These are phyloP conservation scores for Odocoileus hemionus DNA, from an alignment of 2,113 vertebrate genomes.

Conservation along the genomic window DNA sequence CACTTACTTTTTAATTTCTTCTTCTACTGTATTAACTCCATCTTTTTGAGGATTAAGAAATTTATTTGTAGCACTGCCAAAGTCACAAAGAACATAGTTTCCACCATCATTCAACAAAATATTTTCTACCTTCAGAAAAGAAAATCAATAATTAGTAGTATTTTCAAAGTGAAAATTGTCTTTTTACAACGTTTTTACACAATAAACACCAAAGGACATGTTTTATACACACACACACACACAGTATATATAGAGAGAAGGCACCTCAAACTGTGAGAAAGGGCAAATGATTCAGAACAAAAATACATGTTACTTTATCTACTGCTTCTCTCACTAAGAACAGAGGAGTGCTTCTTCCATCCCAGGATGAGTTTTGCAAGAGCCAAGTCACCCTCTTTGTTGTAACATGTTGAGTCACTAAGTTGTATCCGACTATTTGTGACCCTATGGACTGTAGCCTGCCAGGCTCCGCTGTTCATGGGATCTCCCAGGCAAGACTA, in stretches of 20 bases:
- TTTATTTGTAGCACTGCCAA: slow-evolving; percentile 96
- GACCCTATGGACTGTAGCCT: background rate
- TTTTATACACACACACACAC: background rate
- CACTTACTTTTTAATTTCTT: slow-evolving; percentile 97
- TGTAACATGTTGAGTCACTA: background rate
- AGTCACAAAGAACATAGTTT: slow-evolving; percentile 97
- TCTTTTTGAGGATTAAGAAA: slow-evolving; percentile 93
- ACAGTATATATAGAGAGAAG: fast-evolving
- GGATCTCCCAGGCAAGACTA: background rate
- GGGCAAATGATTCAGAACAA: background rate
- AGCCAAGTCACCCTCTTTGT: background rate
- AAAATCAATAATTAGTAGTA: slow-evolving; percentile 38
- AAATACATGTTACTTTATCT: background rate
- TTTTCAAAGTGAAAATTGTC: slow-evolving; percentile 42
- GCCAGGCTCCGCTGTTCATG: background rate
- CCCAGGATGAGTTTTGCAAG: background rate
- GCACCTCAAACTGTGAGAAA: background rate
- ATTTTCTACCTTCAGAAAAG: slow-evolving; percentile 92
- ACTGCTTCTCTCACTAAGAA: background rate
- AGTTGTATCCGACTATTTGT: background rate
- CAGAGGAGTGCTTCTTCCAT: background rate
- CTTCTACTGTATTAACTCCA: slow-evolving; percentile 94
- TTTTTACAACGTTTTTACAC: background rate
- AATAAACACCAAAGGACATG: background rate
- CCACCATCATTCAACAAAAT: slow-evolving; percentile 94